Evolutionary conservation across 2,797 vertebrate species (phyloP), one percentile per base, ranked within the genome.

Genomic region (Dicrostonyx torquatus): DNA sequence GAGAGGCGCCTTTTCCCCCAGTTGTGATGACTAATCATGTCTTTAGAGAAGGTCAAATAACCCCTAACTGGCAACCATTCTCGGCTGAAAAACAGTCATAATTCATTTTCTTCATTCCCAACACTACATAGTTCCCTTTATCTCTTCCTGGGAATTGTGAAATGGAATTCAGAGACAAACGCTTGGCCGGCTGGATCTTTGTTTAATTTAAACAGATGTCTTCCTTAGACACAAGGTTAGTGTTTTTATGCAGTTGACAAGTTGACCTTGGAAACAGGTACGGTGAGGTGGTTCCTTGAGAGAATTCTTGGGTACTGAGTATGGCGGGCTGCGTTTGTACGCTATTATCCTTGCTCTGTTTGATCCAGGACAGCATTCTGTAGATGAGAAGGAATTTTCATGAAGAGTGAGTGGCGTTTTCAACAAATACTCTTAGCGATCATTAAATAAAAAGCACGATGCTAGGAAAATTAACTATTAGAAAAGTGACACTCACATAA

Each of bases 401-500:
- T 95, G 82, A 97, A 89, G 22, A 96, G 88, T 86, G 96, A 96
- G 79, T 83, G 76, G 62, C 82, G 77, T 83, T 97, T 91, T 92
- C 85, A 96, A 73, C 95, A 95, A 93, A 90, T 93, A 90, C 80
- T 94, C 83, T 93, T 95, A 91, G 64, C 29, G 34, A 40, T 90
- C 76, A 94, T 80, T 94, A 96, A 93, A 79, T 48, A 64, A 72
- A 94, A 82, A 94, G 87, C 5, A 87, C 34, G 76, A 64, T 79
- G 94, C 85, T 96, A 86, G 9, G 8, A 45, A 93, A 96, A 95
- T 88, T 75, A 94, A 91, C 93, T 90, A 13, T 3, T 68, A 95
- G 85, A 94, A 89, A 96, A 94, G n/a, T 29, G 92, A 92, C 96
- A n/a, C 62, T 97, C 97, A 94, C 64, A 87, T 97, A 95, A 82